A percentile compares a stretch with the other conserved stretches of the same genome.
Evolutionary conservation across 1,140 invertebrate genomes (phyloP).

Genomic region (Dinoponera quadriceps): DNA sequence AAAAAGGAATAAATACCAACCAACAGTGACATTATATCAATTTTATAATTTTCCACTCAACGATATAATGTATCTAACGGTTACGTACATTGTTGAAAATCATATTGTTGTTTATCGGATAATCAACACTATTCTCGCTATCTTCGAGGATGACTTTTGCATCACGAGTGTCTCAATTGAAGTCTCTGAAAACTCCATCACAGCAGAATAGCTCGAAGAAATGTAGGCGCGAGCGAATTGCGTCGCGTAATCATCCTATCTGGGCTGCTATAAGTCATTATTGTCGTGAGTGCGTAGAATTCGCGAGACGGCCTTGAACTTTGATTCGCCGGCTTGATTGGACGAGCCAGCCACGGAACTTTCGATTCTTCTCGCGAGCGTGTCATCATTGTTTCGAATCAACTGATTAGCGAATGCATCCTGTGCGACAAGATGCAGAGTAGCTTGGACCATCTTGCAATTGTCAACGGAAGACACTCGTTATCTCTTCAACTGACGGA

Average conservation of each 20-base stretch:
- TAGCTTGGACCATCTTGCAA: conserved; percentile 77
- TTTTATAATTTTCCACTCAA: too few species aligned
- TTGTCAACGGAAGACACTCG: conserved; percentile 83
- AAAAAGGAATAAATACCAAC: too few species aligned
- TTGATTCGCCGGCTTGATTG: conserved; percentile 15
- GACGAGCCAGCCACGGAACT: not conserved
- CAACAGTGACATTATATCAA: too few species aligned
- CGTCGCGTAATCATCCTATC: conserved; percentile 20
- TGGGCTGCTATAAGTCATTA: conserved; percentile 3
- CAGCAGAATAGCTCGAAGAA: not conserved
- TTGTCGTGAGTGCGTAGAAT: conserved; percentile 24
- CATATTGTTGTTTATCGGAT: too few species aligned
- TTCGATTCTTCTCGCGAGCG: conserved; percentile 10
- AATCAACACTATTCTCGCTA: too few species aligned
- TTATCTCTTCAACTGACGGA: conserved; percentile 80
- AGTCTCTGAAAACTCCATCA: not conserved
- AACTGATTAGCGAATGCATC: conserved; percentile 78
- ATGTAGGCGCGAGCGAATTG: not conserved
- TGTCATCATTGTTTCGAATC: conserved; percentile 72
- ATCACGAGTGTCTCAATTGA: too few species aligned
- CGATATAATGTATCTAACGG: too few species aligned
- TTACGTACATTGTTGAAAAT: too few species aligned
- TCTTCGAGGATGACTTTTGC: too few species aligned
- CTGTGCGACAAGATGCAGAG: conserved; percentile 77
- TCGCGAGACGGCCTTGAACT: conserved; percentile 20